Evolutionary conservation across 1,140 invertebrate genomes (phyloP).

Genomic region (Cyphomyrmex costatus): DNA sequence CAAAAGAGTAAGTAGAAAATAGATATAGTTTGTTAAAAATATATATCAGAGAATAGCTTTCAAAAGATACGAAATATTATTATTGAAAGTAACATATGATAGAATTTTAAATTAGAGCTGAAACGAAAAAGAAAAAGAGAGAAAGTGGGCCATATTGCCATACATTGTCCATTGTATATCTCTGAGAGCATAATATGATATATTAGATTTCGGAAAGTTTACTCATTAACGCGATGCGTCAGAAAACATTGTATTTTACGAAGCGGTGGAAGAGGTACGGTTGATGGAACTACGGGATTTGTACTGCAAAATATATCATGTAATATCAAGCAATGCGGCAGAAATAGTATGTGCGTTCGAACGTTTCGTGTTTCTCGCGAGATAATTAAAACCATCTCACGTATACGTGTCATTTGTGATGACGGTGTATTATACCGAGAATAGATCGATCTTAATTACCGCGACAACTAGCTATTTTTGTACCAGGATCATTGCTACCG

Average conservation of each 20-base stretch:
- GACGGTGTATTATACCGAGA: constrained; percentile 34
- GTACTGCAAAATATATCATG: constrained; percentile 30
- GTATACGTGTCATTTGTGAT: neutral
- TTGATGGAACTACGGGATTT: constrained; percentile 19
- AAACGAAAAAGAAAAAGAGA: no score
- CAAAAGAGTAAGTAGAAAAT: neutral
- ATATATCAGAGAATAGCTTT: neutral
- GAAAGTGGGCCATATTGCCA: neutral
- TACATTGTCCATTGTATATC: constrained; percentile 18
- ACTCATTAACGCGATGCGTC: constrained; percentile 39
- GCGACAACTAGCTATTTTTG: constrained; percentile 54
- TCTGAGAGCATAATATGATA: constrained; percentile 20
- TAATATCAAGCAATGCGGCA: constrained; percentile 48
- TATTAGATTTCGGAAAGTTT: constrained; percentile 56
- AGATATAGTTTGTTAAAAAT: neutral
- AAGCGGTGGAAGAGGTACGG: neutral
- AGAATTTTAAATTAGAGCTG: constrained; percentile 16
- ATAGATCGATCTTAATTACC: constrained; percentile 55
- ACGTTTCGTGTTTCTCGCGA: constrained; percentile 37
- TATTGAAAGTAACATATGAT: neutral
- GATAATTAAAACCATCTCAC: constrained; percentile 58
- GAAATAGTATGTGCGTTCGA: constrained; percentile 28
- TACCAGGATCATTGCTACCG: neutral
- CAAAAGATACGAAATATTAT: neutral
- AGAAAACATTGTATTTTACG: constrained; percentile 48